Conservation (phyloP, 1,140 invertebrate species). For the Drosophila willistoni region DNA sequence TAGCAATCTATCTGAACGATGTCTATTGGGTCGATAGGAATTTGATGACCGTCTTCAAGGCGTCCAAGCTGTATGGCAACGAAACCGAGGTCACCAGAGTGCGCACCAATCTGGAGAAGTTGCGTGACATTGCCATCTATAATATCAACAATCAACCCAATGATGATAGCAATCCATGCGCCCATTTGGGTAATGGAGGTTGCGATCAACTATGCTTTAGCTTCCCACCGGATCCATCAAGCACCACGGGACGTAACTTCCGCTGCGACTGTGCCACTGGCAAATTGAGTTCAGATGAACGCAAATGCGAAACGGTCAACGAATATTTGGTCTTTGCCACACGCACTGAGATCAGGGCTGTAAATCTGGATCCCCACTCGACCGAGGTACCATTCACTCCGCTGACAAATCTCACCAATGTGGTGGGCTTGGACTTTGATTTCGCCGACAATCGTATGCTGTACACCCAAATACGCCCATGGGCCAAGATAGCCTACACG, state of each 20-base stretch:
- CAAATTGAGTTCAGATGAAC: conserved; percentile 85
- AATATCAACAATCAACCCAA: conserved; percentile 93
- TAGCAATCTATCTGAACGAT: conserved; percentile 92
- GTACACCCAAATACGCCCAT: conserved; percentile 96
- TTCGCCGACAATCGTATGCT: conserved; percentile 93
- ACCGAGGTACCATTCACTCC: conserved; percentile 93
- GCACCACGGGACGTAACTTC: conserved; percentile 84
- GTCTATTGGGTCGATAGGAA: conserved; percentile 99
- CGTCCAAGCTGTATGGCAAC: conserved; percentile 90
- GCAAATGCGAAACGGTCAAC: conserved; percentile 91
- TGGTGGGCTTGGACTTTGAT: conserved; percentile 98
- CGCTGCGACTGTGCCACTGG: conserved; percentile 97
- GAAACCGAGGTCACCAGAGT: conserved; percentile 87
- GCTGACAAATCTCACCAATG: conserved; percentile 95
- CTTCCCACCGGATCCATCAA: conserved; percentile 87
- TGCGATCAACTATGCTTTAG: conserved; percentile 99
- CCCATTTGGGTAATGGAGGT: conserved; percentile 89
- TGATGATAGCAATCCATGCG: conserved; percentile 91
- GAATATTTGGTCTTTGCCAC: conserved; percentile 97
- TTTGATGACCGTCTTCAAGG: conserved; percentile 93
- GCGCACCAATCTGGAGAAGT: conserved; percentile 91
- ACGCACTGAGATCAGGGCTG: conserved; percentile 93
- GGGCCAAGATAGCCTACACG: conserved; percentile 93
- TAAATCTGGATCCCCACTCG: conserved; percentile 92
- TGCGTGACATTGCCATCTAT: conserved; percentile 95